These are phyloP conservation scores for Pterophyllum scalare DNA, from an alignment of 2,113 vertebrate genomes.

Conservation along the genomic window DNA sequence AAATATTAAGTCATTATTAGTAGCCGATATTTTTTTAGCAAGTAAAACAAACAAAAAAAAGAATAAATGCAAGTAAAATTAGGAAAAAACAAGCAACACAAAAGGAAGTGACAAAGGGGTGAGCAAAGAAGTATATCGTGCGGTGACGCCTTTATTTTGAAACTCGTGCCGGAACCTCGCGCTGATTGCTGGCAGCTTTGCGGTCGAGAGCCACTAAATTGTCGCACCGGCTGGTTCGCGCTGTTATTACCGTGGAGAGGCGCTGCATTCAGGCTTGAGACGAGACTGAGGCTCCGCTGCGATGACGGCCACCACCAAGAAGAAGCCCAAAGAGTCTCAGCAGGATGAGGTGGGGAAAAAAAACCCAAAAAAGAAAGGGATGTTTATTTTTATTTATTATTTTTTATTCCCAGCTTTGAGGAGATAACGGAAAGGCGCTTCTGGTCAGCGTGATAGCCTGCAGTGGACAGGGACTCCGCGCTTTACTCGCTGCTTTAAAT, in stretches of 20 bases:
- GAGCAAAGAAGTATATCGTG: neutral
- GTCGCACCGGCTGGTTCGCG: slow-evolving; percentile 28
- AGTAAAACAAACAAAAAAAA: neutral
- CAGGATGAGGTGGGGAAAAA: slow-evolving; percentile 64
- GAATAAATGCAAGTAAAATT: neutral
- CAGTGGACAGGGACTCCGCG: neutral
- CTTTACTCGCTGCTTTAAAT: neutral
- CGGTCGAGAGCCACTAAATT: slow-evolving; percentile 30
- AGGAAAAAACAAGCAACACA: neutral
- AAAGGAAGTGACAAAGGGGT: neutral
- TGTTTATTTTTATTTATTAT: neutral
- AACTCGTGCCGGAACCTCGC: neutral
- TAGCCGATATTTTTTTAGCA: neutral
- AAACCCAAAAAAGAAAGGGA: neutral
- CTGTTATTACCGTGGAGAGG: slow-evolving; percentile 47
- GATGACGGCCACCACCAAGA: slow-evolving; percentile 70
- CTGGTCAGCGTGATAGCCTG: neutral
- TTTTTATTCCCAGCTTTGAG: neutral
- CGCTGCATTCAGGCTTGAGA: neutral
- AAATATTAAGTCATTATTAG: neutral
- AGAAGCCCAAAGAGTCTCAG: slow-evolving; percentile 62
- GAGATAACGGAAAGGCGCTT: neutral
- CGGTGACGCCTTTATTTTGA: slow-evolving; percentile 47
- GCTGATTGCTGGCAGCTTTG: neutral
- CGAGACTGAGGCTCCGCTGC: neutral